A percentile compares a stretch with the other conserved stretches of the same genome.
These are phyloP conservation scores for Darevskia mixta DNA, from an alignment of 2,797 vertebrate genomes.

Conservation along the genomic window DNA sequence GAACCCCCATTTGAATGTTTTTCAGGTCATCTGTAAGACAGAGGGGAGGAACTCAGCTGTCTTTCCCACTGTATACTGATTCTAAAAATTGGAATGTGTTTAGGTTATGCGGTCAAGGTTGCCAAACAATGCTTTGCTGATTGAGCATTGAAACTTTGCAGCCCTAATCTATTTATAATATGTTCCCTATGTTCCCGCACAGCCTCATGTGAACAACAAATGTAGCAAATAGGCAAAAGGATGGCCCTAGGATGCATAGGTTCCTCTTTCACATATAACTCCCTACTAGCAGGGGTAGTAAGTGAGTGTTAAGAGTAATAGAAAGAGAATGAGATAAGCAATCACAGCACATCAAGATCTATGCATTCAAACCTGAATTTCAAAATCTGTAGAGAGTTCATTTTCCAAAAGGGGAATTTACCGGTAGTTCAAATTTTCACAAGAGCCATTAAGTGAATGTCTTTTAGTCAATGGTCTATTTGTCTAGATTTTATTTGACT, in stretches of 20 bases:
- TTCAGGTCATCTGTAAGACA: constrained; percentile 48
- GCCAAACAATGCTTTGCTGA: not conserved
- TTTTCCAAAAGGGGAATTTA: not conserved
- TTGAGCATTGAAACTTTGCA: not conserved
- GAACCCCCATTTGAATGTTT: constrained; percentile 60
- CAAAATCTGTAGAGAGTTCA: constrained; percentile 8
- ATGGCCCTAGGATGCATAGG: not conserved
- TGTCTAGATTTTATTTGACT: not conserved
- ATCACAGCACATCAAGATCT: not conserved
- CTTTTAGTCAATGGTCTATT: not conserved
- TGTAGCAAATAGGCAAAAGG: too few relatives aligned
- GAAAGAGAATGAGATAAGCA: not conserved
- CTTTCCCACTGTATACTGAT: constrained; percentile 21
- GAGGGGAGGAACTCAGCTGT: not conserved
- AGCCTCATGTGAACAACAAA: not conserved
- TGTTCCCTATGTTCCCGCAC: not conserved
- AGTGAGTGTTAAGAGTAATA: not conserved
- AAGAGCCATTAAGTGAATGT: not conserved
- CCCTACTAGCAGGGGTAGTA: not conserved
- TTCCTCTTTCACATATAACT: too few relatives aligned
- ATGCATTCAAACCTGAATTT: constrained; percentile 40
- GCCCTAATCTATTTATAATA: not conserved
- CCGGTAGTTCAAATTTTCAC: not conserved
- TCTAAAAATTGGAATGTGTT: constrained; percentile 21
- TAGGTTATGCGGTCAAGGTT: not conserved